Evolutionary conservation across 2,888 invertebrate genomes (phyloP), one percentile per base, ranked within the genome.

Genomic region (Sphaerophoria rueppellii): DNA sequence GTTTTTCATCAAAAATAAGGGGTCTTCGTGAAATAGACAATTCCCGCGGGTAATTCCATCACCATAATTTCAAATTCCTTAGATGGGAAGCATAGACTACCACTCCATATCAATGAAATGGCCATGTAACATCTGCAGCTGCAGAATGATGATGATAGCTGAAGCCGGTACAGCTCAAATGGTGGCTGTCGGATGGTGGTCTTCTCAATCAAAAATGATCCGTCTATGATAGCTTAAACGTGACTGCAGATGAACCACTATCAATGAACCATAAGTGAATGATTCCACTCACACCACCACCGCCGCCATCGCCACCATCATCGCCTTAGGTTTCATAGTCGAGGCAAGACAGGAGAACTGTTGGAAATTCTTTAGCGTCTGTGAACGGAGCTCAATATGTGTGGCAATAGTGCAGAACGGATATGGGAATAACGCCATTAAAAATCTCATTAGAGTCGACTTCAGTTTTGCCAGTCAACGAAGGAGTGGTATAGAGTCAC

Each of bases 221-320:
- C 79, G 58, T 48, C 54, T 73, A 78, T 82, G 79, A 82, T 74
- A 82, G 74, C 74, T 70, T 58, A 78, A 82, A 82, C 82, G 82
- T 82, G 82, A 82, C 74, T 78, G 9, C 78, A 57, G 70, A 70
- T 57, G 65, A 74, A 65, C 70, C 74, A 58, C 78, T 79, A 78
- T 82, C 82, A 73, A 78, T 79, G 79, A 58, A 82, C 73, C 78
- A 78, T 70, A 78, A 82, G 79, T 78, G 74, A 82, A 74, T 82
- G 78, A 79, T 79, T 74, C 55, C 46, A 55, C 70, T 57, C 74
- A 73, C 24, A 24, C 24, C 24, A n/a, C n/a, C n/a, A n/a, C n/a
- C 24, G 24, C 24, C 24, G 24, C 24, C 24, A 24, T 24, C 24
- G 24, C 50, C 57, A 75, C 58, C 12, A 50, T 24, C 37, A 40